Conservation (phyloP, 2,113 vertebrate species). For the Phrynosoma platyrhinos region DNA sequence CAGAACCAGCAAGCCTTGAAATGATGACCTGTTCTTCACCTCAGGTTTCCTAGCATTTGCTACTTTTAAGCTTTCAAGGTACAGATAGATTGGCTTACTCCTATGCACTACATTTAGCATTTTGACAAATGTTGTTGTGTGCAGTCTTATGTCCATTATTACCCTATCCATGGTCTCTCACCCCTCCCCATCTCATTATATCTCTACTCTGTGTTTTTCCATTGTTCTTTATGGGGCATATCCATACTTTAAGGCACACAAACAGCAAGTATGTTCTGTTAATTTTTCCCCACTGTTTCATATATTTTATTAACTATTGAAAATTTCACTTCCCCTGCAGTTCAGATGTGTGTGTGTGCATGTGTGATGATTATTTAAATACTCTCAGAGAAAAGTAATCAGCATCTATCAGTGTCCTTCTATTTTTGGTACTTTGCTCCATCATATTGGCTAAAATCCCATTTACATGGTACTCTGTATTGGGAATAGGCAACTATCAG, state of each 20-base stretch:
- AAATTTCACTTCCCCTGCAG: background rate
- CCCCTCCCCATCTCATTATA: background rate
- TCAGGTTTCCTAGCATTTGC: background rate
- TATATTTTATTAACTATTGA: background rate
- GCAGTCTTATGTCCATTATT: background rate
- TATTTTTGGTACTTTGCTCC: background rate
- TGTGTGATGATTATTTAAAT: background rate
- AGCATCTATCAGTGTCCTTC: background rate
- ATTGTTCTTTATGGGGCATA: background rate
- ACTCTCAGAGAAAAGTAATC: background rate
- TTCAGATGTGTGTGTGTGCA: background rate
- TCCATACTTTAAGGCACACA: constrained; percentile 4
- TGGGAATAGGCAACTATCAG: too few species aligned
- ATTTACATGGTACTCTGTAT: background rate
- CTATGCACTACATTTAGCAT: background rate
- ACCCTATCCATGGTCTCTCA: background rate
- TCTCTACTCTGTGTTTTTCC: background rate
- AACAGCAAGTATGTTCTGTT: background rate
- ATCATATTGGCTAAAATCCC: background rate
- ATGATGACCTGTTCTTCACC: constrained; percentile 6
- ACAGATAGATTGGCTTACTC: background rate
- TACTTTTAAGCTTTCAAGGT: constrained; percentile 32
- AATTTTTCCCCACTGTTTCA: background rate
- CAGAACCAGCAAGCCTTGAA: constrained; percentile 24
- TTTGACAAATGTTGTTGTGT: background rate